Evolutionary conservation across 2,888 invertebrate species (phyloP), one percentile per base, ranked within the genome.

Genomic region (Euplexia lucipara): DNA sequence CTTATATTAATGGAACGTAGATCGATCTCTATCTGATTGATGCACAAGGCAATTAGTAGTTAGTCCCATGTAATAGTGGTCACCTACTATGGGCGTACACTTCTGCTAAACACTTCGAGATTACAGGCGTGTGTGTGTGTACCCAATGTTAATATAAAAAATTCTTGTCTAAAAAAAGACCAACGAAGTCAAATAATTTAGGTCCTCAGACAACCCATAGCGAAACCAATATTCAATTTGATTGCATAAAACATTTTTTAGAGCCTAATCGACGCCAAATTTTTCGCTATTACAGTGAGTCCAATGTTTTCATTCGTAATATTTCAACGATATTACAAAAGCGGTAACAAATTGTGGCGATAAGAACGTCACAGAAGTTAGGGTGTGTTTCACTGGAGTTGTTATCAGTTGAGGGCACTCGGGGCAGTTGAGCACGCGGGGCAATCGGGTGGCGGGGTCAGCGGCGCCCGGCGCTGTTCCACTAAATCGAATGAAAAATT

Each of bases 321-420:
- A 90, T 91, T 88, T 83, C 83, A 75, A 86, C 87, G 88, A 91
- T 92, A 92, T 92, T 92, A 91, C 91, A 90, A 87, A 89, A 84
- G 64, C 78, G 83, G 82, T 86, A 87, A 88, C 87, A 89, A 92
- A 91, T 90, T 92, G 88, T 80, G 64, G 52, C 87, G 91, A 91
- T 91, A 91, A 91, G 88, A 81, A 74, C 73, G 86, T 83, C 83
- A 81, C 83, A 84, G 84, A 88, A 91, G 88, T 91, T 88, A 81
- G 83, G 84, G 86, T 86, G 88, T 90, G 89, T 91, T 92, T 90
- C 91, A 91, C 87, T 91, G 87, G 89, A 93, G 90, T 92, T 92
- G 89, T 88, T 93, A 92, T 93, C 92, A 91, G 92, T 92, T 90
- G 73, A 35, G 78, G 80, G 72, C 73, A 74, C 78, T 66, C 61